Percentiles rank a stretch among this genome's conserved stretches.
These are phyloP conservation scores for Boloria euphrosyne DNA, from an alignment of 2,888 invertebrate species.

Conservation along the genomic window DNA sequence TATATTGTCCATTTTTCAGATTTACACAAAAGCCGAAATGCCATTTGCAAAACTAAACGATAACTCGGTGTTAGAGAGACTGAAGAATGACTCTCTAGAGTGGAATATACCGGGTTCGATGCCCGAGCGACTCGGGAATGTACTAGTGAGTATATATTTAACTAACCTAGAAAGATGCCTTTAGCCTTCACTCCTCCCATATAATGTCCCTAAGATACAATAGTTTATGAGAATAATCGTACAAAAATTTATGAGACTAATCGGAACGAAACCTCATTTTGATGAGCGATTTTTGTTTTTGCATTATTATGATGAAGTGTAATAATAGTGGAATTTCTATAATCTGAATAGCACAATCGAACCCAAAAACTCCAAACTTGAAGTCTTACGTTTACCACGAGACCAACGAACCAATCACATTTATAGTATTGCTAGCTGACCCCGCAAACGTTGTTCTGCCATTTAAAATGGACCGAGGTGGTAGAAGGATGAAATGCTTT, in stretches of 20 bases:
- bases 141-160: slow-evolving; percentile 58
- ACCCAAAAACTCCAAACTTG: no score
- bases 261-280: no score
- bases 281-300: neutral
- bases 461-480: no score
- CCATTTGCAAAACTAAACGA: slow-evolving; percentile 87
- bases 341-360: no score
- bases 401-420: no score
- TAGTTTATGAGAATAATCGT: no score
- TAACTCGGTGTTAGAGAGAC: slow-evolving; percentile 85
- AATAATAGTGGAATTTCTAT: neutral
- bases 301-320: neutral
- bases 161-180: neutral
- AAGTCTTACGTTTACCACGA: no score
- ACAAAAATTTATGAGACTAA: no score
- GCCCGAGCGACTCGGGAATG: slow-evolving; percentile 79
- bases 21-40: slow-evolving; percentile 75
- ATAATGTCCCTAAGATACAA: no score
- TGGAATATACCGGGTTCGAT: slow-evolving; percentile 86
- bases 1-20: slow-evolving; percentile 57
- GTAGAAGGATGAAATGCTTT: no score
- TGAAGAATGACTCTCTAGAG: slow-evolving; percentile 84
- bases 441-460: no score
- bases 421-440: no score
- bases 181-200: neutral